Evolutionary conservation across 2,888 invertebrate genomes (phyloP), one percentile per base, ranked within the genome.

Genomic region (Argyresthia goedartella): DNA sequence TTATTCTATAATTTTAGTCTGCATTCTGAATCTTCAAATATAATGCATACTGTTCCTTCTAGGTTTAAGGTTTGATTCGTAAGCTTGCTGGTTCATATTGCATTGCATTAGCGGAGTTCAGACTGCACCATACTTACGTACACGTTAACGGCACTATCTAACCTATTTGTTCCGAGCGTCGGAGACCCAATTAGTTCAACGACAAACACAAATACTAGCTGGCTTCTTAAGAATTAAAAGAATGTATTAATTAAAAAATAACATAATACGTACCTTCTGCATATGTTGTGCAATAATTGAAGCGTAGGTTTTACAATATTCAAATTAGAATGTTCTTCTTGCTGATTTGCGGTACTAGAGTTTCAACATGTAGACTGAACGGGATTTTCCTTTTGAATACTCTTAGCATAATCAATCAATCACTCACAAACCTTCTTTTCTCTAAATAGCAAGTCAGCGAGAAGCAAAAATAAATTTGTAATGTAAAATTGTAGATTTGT

Each of bases 241-340:
- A 60, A 58, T n/a, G 13, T 11, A 43, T 13, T 41, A 52, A 13
- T 39, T 49, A 50, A 55, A 59, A 9, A 39, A 25, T 25, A 52
- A 33, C 47, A 71, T 67, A 66, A 85, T 85, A 81, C 81, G 81
- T 82, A 85, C 77, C 69, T 72, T 73, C 73, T 72, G 77, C 77
- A 75, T 76, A 81, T 78, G 84, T 81, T 81, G 81, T 85, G 82
- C 81, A 84, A 82, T 85, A 84, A 81, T 76, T 67, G 59, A 76
- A 69, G 58, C 55, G 70, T 84, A 84, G 79, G 58, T 67, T 64
- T 66, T 69, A 71, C 67, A 65, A 59, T 72, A 71, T 71, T 66
- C 64, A 63, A 48, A 62, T 61, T 80, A 78, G 75, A 66, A 64
- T 63, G 62, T 59, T 14, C 73, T 77, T 77, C 76, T 76, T 69